These are phyloP conservation scores for Sebastes matsubarae DNA, from an alignment of 2,797 vertebrate genomes.

Conservation along the genomic window DNA sequence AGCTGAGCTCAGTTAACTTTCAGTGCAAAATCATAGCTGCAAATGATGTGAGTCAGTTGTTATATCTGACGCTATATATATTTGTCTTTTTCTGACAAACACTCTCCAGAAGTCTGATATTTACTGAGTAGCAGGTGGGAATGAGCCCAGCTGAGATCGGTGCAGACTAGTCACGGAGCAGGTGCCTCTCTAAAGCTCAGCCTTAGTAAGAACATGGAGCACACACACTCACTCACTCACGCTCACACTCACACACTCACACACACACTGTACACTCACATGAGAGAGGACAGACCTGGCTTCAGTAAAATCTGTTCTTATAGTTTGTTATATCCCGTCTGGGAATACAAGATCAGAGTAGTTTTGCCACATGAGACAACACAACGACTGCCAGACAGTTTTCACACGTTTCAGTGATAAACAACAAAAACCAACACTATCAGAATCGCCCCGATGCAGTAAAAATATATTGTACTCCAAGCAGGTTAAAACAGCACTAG, in stretches of 20 bases:
- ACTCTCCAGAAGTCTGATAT: slow-evolving; percentile 24
- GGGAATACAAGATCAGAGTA: slow-evolving; percentile 14
- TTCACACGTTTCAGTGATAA: slow-evolving; percentile 16
- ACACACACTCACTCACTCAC: neutral
- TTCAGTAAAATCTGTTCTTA: slow-evolving; percentile 35
- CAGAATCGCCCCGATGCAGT: slow-evolving; percentile 8
- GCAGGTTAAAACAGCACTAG: slow-evolving; percentile 17
- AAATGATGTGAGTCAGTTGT: neutral
- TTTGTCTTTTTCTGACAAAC: slow-evolving; percentile 11
- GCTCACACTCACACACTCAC: neutral
- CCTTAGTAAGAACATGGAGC: slow-evolving; percentile 35
- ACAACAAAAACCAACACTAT: neutral
- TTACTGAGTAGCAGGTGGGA: slow-evolving; percentile 24
- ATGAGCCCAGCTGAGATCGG: slow-evolving; percentile 33
- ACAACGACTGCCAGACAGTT: slow-evolving; percentile 28
- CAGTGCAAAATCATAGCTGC: neutral
- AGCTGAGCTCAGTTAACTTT: neutral
- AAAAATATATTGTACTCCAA: slow-evolving; percentile 9
- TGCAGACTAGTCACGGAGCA: slow-evolving; percentile 42
- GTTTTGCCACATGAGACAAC: slow-evolving; percentile 35
- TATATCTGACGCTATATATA: neutral
- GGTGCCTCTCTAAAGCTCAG: slow-evolving; percentile 46
- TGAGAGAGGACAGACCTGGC: slow-evolving; percentile 37
- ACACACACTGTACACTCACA: slow-evolving; percentile 21
- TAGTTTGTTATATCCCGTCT: slow-evolving; percentile 38